Conservation (phyloP, 2,113 vertebrate genomes). For the Thamnaconus septentrionalis region DNA sequence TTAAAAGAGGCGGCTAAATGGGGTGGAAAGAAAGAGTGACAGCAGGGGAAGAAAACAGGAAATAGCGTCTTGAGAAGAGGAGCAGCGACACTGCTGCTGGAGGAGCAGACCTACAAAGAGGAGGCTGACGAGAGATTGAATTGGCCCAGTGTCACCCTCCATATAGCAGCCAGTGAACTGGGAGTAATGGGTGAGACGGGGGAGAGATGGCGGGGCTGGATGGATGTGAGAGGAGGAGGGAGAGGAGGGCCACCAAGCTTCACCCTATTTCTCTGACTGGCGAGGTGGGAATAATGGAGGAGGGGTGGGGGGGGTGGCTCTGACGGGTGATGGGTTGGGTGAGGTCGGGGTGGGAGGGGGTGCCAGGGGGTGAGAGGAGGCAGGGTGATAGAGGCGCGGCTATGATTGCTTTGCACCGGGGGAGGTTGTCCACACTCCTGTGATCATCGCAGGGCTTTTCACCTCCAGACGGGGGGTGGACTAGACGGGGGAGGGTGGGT, state of each 20-base stretch:
- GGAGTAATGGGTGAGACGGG: conserved; percentile 67
- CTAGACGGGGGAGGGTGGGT: conserved; percentile 1
- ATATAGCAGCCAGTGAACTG: conserved; percentile 68
- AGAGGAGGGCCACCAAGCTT: conserved; percentile 28
- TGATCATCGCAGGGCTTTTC: conserved; percentile 46
- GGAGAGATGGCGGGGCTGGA: conserved; percentile 16
- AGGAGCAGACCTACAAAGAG: conserved; percentile 16
- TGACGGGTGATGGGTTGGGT: conserved; percentile 46
- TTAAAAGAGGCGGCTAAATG: not conserved
- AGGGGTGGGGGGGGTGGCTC: conserved; percentile 43
- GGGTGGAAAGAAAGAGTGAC: conserved; percentile 47
- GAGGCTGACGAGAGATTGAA: conserved; percentile 58
- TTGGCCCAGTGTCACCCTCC: conserved; percentile 67
- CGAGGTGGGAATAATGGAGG: conserved; percentile 67
- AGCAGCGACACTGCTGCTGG: conserved; percentile 34
- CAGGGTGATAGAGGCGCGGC: conserved; percentile 62
- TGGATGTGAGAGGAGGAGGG: conserved; percentile 26
- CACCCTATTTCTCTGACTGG: conserved; percentile 65
- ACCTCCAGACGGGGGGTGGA: conserved; percentile 14
- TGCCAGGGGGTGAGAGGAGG: conserved; percentile 45
- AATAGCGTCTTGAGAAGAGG: conserved; percentile 24
- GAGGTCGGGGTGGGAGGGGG: conserved; percentile 47
- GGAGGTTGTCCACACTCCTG: conserved; percentile 59
- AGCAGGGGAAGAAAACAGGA: conserved; percentile 47
- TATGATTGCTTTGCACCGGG: conserved; percentile 63